A percentile compares a stretch with the other conserved stretches of the same genome.
Conservation (phyloP, 2,797 vertebrate genomes). For the Anguilla megastoma region DNA sequence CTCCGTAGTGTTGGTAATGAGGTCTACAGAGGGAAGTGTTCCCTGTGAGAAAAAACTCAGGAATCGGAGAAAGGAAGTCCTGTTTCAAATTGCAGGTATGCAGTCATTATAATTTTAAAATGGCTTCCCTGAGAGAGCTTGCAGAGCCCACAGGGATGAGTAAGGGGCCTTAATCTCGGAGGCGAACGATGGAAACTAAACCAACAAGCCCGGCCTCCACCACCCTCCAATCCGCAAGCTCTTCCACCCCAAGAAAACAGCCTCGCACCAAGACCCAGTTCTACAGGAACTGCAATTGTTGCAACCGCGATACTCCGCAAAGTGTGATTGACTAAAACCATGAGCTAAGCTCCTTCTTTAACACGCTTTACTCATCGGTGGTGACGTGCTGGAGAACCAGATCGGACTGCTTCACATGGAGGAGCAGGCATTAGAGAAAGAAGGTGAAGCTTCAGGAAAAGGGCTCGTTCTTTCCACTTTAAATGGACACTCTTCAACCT, state of each 20-base stretch:
- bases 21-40: constrained; percentile 46
- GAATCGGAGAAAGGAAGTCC: background rate
- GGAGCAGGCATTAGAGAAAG: constrained; percentile 24
- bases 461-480: background rate
- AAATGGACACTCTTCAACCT: background rate
- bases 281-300: constrained; percentile 55
- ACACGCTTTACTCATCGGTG: constrained; percentile 56
- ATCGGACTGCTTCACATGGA: constrained; percentile 44
- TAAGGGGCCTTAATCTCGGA: constrained; percentile 25
- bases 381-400: constrained; percentile 61
- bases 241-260: constrained; percentile 36
- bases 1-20: constrained; percentile 47
- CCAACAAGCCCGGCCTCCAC: constrained; percentile 41
- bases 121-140: constrained; percentile 12
- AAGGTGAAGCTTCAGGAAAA: background rate
- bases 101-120: constrained; percentile 30
- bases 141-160: constrained; percentile 5
- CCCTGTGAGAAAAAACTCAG: background rate
- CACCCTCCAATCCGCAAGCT: constrained; percentile 6
- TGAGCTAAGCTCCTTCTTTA: constrained; percentile 51
- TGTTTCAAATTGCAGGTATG: constrained; percentile 18
- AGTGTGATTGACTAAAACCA: constrained; percentile 54
- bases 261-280: constrained; percentile 58
- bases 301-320: constrained; percentile 56
- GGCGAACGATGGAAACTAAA: constrained; percentile 40